Percentiles rank a stretch among this genome's conserved stretches.
These are phyloP conservation scores for Stegastes partitus DNA, from an alignment of 2,113 vertebrate genomes.

Conservation along the genomic window DNA sequence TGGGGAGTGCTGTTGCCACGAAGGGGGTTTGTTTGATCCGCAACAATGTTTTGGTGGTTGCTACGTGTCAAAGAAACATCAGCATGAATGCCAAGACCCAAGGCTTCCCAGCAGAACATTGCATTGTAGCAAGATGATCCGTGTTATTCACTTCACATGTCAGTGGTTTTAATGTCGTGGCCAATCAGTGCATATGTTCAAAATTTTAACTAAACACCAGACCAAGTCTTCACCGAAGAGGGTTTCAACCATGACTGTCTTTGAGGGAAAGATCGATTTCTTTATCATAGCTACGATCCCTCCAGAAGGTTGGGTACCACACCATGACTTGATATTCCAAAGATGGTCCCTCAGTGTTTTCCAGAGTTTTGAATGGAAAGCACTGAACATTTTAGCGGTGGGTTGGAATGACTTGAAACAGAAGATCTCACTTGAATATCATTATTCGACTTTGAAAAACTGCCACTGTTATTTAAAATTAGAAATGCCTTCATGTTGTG, in stretches of 20 bases:
- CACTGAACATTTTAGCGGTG: slow-evolving; percentile 24
- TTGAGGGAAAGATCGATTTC: background rate
- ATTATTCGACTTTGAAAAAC: slow-evolving; percentile 12
- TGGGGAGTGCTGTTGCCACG: too few species aligned
- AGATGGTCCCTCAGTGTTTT: slow-evolving; percentile 35
- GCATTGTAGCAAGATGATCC: too few species aligned
- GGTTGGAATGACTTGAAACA: slow-evolving; percentile 39
- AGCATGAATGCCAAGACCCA: too few species aligned
- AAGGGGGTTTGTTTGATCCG: too few species aligned
- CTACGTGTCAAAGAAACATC: too few species aligned
- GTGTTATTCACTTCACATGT: too few species aligned
- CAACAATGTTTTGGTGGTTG: too few species aligned
- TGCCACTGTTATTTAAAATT: slow-evolving; percentile 9
- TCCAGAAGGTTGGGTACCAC: slow-evolving; percentile 8
- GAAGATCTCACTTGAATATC: background rate
- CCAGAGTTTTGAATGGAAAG: slow-evolving; percentile 47
- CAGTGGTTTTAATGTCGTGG: too few species aligned
- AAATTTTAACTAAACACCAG: too few species aligned
- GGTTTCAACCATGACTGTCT: background rate
- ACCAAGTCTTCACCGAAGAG: background rate
- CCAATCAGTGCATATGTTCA: too few species aligned
- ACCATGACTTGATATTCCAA: slow-evolving; percentile 6
- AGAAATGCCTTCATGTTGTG: slow-evolving; percentile 22
- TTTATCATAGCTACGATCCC: slow-evolving; percentile 2
- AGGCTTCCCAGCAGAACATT: too few species aligned